These are phyloP conservation scores for Magallana nippona DNA, from an alignment of 2,888 invertebrate genomes.

Conservation along the genomic window DNA sequence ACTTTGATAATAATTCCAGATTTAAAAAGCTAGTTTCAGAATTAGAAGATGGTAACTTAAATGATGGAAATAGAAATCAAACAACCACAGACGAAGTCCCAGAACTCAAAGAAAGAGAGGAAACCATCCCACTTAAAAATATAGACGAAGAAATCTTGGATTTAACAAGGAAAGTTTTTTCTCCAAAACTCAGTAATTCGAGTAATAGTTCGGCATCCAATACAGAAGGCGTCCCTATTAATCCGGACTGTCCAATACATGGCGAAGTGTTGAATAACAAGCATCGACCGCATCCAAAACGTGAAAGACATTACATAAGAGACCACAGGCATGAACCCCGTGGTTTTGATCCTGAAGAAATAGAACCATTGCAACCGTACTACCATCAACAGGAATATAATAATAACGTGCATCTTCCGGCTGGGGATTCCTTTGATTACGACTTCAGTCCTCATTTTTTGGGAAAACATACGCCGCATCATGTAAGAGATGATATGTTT, in stretches of 20 bases:
- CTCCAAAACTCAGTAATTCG: not conserved
- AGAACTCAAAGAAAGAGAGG: not conserved
- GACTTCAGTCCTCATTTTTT: too few relatives aligned
- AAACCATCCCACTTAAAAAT: not conserved
- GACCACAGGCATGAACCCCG: not conserved
- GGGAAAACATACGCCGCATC: too few relatives aligned
- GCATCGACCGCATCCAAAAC: not conserved
- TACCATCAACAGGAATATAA: too few relatives aligned
- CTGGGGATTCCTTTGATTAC: too few relatives aligned
- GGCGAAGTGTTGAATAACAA: not conserved
- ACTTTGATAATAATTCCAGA: not conserved
- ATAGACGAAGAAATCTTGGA: not conserved
- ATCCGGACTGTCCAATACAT: not conserved
- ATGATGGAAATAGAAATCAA: not conserved
- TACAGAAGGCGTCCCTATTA: not conserved
- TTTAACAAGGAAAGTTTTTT: not conserved
- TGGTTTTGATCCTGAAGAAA: not conserved
- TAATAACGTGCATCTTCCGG: too few relatives aligned
- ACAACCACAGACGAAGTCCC: not conserved
- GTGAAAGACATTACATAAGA: not conserved
- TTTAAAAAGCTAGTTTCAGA: not conserved
- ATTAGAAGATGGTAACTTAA: not conserved
- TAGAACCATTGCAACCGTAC: not conserved
- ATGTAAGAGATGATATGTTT: too few relatives aligned
- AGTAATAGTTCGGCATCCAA: constrained; percentile 7